Conservation (phyloP, 2,113 vertebrate species). For the Pungitius pungitius region DNA sequence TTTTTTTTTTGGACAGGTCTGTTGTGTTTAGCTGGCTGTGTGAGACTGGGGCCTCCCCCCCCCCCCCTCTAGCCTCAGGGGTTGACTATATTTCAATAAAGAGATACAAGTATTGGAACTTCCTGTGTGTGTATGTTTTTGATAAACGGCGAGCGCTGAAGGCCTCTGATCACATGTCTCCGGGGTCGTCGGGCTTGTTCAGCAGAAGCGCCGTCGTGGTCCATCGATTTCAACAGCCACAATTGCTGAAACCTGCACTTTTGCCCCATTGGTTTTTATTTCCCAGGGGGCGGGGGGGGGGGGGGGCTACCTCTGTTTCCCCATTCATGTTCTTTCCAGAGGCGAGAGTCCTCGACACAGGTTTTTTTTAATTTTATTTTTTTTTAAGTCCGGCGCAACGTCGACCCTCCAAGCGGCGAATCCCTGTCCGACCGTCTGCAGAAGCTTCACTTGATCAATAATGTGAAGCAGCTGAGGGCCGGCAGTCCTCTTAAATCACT, state of each 20-base stretch:
- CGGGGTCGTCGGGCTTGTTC: conserved; percentile 30
- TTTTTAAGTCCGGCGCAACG: background rate
- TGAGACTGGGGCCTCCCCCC: no score
- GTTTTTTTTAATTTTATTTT: background rate
- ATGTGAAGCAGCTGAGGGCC: background rate
- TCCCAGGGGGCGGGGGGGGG: background rate
- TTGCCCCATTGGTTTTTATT: conserved; percentile 39
- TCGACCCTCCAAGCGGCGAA: background rate
- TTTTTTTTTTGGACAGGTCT: conserved; percentile 53
- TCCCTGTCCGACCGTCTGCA: background rate
- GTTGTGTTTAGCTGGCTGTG: conserved; percentile 61
- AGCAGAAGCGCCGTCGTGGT: conserved; percentile 52
- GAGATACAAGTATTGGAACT: conserved; percentile 55
- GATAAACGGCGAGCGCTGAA: background rate
- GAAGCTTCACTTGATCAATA: background rate
- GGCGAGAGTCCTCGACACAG: background rate
- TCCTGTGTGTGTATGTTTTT: background rate
- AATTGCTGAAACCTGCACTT: conserved; percentile 47
- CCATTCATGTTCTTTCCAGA: conserved; percentile 6
- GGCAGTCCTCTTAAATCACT: background rate
- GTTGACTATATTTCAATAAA: conserved; percentile 69
- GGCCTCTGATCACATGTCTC: background rate
- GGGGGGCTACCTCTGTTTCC: conserved; percentile 5
- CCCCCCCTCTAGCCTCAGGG: conserved; percentile 71
- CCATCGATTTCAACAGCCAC: background rate